These are phyloP conservation scores for Campylomormyrus numenius DNA, from an alignment of 2,113 vertebrate species.

Conservation along the genomic window DNA sequence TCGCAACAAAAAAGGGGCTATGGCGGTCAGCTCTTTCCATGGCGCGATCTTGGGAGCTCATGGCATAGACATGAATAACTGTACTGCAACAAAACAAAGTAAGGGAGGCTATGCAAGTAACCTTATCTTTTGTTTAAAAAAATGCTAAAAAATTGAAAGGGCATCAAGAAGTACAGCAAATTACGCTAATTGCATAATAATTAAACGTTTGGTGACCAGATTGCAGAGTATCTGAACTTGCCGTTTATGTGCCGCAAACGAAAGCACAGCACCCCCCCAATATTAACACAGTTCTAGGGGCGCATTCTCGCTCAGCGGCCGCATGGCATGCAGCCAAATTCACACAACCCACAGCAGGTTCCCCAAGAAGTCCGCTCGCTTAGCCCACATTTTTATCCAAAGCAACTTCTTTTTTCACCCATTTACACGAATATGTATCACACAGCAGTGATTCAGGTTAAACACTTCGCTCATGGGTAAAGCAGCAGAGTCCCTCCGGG, in stretches of 20 bases:
- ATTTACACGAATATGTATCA: neutral
- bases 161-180: neutral
- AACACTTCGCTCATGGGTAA: neutral
- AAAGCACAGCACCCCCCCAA: neutral
- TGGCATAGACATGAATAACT: neutral
- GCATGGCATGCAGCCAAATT: neutral
- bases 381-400: neutral
- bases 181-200: neutral
- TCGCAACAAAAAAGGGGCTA: neutral
- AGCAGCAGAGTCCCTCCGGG: neutral
- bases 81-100: neutral
- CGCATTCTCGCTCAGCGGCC: neutral
- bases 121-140: neutral
- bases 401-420: neutral
- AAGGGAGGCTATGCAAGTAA: neutral
- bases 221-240: neutral
- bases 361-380: neutral
- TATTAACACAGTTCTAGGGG: neutral
- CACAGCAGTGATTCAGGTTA: neutral
- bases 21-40: neutral
- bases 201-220: neutral
- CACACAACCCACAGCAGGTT: neutral
- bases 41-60: neutral
- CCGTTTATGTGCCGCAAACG: neutral
- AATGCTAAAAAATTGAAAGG: neutral